phyloP scores from a whole-genome alignment of 2,113 vertebrate species.

The Psammodynastes pulverulentus region DNA sequence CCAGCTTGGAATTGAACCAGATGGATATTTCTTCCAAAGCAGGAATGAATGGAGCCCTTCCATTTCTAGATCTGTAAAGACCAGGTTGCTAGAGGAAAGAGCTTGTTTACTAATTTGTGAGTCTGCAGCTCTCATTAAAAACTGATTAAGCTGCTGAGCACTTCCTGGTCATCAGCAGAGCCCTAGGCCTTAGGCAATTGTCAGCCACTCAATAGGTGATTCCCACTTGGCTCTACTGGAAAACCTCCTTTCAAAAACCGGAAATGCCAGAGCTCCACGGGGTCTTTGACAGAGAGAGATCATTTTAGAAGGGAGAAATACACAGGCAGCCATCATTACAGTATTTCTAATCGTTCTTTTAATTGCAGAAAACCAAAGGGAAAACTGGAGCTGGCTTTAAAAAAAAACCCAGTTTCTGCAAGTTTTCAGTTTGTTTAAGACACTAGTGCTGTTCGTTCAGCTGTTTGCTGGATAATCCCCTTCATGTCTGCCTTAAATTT shows the following conservation, averaged over 20 bases:
- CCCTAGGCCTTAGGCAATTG: not conserved
- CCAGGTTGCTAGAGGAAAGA: not conserved
- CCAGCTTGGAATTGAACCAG: too few species aligned
- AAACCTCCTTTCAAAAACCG: not conserved
- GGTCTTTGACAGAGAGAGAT: not conserved
- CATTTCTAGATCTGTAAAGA: not conserved
- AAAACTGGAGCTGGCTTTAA: not conserved
- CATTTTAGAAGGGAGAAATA: not conserved
- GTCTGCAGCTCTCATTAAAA: not conserved
- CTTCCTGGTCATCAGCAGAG: not conserved
- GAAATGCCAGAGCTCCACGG: not conserved
- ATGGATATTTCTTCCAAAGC: too few species aligned
- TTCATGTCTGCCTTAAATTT: not conserved
- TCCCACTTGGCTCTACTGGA: not conserved
- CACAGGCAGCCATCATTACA: not conserved
- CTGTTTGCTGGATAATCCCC: not conserved
- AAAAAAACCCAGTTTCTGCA: not conserved
- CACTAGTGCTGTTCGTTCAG: not conserved
- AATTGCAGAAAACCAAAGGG: not conserved
- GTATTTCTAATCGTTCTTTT: not conserved
- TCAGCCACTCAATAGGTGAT: not conserved
- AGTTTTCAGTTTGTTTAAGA: not conserved
- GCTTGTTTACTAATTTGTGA: not conserved
- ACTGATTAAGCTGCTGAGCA: not conserved
- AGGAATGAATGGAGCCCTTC: not conserved